A percentile compares a stretch with the other conserved stretches of the same genome.
phyloP scores from a whole-genome alignment of 2,113 vertebrate genomes.

The Forbesichthys agassizii region DNA sequence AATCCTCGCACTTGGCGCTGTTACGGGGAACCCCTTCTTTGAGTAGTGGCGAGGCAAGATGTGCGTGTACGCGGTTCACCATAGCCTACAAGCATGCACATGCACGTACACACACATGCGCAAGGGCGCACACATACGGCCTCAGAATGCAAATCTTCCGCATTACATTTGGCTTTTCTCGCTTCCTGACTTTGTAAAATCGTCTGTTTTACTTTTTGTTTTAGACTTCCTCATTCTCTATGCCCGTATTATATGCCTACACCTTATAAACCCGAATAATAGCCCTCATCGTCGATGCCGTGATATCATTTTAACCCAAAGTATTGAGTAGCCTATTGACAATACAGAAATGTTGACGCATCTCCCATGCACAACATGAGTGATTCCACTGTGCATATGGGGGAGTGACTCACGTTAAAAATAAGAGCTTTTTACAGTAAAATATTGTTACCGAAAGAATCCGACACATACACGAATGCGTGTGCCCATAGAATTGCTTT shows the following conservation, averaged over 20 bases:
- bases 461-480: background rate
- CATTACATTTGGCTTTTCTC: conserved; percentile 30
- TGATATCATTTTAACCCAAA: background rate
- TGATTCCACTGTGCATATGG: background rate
- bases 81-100: background rate
- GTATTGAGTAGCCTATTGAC: conserved; percentile 16
- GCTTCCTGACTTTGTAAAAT: conserved; percentile 57
- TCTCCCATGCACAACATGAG: background rate
- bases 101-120: background rate
- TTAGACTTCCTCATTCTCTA: conserved; percentile 38
- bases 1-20: background rate
- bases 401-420: background rate
- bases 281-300: too few species aligned
- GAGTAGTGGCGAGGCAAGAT: conserved; percentile 23
- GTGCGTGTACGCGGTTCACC: conserved; percentile 39
- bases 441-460: background rate
- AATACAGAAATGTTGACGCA: background rate
- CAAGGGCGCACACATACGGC: background rate
- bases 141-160: conserved; percentile 58
- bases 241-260: too few species aligned
- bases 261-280: too few species aligned
- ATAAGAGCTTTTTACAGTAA: background rate
- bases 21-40: conserved; percentile 61
- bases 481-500: background rate
- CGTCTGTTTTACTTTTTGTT: conserved; percentile 35